These are phyloP conservation scores for Heliconius ethilla DNA, from an alignment of 2,888 invertebrate genomes.

Conservation along the genomic window DNA sequence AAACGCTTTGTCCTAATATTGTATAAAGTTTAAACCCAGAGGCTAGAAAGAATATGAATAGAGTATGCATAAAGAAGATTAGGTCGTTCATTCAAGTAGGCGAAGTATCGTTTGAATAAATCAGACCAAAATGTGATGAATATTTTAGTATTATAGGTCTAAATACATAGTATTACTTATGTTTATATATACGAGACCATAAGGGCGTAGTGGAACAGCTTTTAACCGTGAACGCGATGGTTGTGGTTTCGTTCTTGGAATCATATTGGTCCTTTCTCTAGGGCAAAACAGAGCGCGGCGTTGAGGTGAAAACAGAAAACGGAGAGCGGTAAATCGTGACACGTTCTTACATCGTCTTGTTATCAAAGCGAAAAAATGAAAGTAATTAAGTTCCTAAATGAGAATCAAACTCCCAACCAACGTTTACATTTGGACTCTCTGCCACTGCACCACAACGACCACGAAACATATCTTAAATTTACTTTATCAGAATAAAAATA, in stretches of 20 bases:
- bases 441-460: not conserved
- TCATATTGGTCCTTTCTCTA: not conserved
- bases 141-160: not conserved
- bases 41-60: constrained; percentile 7
- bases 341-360: no score
- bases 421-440: no score
- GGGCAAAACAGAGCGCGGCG: no score
- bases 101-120: constrained; percentile 1
- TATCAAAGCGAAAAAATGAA: no score
- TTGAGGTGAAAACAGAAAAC: no score
- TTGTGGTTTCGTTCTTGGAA: not conserved
- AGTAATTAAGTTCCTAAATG: no score
- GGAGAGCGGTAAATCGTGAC: no score
- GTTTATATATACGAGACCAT: not conserved
- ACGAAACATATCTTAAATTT: not conserved
- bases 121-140: not conserved
- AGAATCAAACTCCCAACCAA: no score
- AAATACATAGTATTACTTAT: not conserved
- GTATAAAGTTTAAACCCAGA: constrained; percentile 8
- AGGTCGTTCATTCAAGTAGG: constrained; percentile 1
- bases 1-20: constrained; percentile 23
- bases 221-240: not conserved
- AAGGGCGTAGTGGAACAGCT: not conserved
- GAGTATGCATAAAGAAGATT: constrained; percentile 13
- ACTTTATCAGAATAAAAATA: not conserved